Evolutionary conservation across 2,113 vertebrate genomes (phyloP), one percentile per base, ranked within the genome.

Genomic region (Ceuthmochares aereus): DNA sequence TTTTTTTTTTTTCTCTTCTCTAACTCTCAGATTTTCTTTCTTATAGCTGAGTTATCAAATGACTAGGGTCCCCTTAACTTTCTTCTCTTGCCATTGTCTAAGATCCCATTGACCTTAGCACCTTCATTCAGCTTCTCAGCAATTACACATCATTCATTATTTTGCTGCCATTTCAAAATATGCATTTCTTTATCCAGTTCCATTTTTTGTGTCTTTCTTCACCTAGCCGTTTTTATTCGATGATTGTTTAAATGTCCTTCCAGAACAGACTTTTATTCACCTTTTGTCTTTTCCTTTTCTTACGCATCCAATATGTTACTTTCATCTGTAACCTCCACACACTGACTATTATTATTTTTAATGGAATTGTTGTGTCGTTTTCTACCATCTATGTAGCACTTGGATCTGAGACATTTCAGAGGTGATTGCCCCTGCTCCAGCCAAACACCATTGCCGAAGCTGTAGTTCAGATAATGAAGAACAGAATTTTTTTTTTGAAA

Each of bases 121-220:
- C 67, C 87, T 76, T 23, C 62, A 64, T 94, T 95, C 80, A 84
- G 64, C 77, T 89, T 75, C 91, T 91, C 36, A 87, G 62, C 51
- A 87, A 55, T 62, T 49, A 79, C 29, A 4, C 0, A 0, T 84
- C 72, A 95, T 84, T 93, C 62, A 62, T 40, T 89, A 77, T 84
- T 95, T 78, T 89, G 80, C 89, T 56, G 19, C 43, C 26, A 9
- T 89, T 89, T 93, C 60, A 93, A 79, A 87, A 89, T 74, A 67
- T 1, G 5, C 9, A n/a, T 89, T 96, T 72, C 52, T 89, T 89
- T 64, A 56, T 21, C 4, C 34, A 49, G 77, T 56, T 84, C 30
- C 8, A 25, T 84, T 79, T 94, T 47, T 34, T 36, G 21, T 23
- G 17, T 12, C 12, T 82, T 87, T 94, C 66, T 95, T 75, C 49